Percentiles rank a stretch among this genome's conserved stretches.
These are phyloP conservation scores for Anaspis maculata DNA, from an alignment of 2,888 invertebrate species.

Conservation along the genomic window DNA sequence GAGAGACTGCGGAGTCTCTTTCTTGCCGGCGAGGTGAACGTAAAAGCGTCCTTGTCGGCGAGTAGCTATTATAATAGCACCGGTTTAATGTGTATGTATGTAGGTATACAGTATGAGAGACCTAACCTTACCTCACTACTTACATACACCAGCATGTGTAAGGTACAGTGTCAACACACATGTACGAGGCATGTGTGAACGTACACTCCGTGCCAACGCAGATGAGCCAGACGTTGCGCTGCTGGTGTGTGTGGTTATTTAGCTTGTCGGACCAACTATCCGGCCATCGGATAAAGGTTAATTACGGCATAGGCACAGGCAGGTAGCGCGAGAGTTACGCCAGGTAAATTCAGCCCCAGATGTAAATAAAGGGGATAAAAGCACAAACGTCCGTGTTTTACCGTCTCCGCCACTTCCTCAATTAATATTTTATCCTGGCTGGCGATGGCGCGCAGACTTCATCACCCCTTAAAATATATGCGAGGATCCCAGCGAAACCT, in stretches of 20 bases:
- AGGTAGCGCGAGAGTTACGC: slow-evolving; percentile 23
- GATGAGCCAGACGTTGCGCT: no score
- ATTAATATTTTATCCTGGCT: slow-evolving; percentile 14
- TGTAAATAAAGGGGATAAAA: slow-evolving; percentile 18
- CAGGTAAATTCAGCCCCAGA: slow-evolving; percentile 24
- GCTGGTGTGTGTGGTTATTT: slow-evolving; percentile 18
- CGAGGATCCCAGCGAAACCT: no score
- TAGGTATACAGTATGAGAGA: slow-evolving; percentile 31
- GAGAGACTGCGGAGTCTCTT: slow-evolving; percentile 22
- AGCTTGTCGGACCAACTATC: slow-evolving; percentile 26
- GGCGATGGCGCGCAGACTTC: no score
- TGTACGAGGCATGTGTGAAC: slow-evolving; percentile 40
- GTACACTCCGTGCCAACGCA: slow-evolving; percentile 33
- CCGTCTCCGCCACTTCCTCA: slow-evolving; percentile 1
- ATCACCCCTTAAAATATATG: no score
- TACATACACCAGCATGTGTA: slow-evolving; percentile 41
- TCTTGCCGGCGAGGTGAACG: slow-evolving; percentile 23
- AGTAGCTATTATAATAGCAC: slow-evolving; percentile 41
- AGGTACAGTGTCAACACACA: slow-evolving; percentile 42
- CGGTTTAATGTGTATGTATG: slow-evolving; percentile 39
- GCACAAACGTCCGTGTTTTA: not conserved
- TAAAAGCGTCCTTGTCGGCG: slow-evolving; percentile 36
- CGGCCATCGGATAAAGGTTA: slow-evolving; percentile 35
- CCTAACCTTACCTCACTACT: slow-evolving; percentile 40
- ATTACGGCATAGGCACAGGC: slow-evolving; percentile 30